phyloP scores from a whole-genome alignment of 2,113 vertebrate genomes.

The Antigone vipio region DNA sequence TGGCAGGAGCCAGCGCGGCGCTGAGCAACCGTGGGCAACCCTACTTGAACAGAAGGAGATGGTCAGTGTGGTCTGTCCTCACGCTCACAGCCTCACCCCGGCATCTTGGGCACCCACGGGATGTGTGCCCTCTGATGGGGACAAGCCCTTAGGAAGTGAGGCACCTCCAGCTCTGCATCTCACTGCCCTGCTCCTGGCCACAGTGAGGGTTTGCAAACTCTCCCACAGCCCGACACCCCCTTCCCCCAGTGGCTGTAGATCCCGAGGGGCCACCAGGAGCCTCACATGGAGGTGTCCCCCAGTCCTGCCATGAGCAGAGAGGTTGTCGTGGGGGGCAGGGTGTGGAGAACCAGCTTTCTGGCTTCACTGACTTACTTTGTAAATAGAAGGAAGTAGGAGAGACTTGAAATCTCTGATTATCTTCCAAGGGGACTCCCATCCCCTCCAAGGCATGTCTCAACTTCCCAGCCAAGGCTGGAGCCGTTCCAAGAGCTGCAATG shows the following conservation, averaged over 20 bases:
- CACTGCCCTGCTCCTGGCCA: neutral
- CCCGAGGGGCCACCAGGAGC: neutral
- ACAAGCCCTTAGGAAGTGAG: neutral
- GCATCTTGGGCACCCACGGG: too few species aligned
- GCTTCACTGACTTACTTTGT: neutral
- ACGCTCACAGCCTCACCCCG: neutral
- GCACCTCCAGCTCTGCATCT: neutral
- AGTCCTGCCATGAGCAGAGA: neutral
- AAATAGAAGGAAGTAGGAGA: slow-evolving; percentile 60
- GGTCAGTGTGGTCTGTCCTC: neutral
- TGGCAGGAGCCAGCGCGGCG: neutral
- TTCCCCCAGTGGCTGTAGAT: neutral
- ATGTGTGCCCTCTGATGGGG: neutral
- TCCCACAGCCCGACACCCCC: neutral
- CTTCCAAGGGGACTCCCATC: slow-evolving; percentile 65
- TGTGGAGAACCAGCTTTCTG: neutral
- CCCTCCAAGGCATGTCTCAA: slow-evolving; percentile 53
- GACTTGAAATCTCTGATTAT: slow-evolving; percentile 13
- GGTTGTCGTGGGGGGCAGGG: neutral
- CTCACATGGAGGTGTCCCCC: neutral
- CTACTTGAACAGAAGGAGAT: neutral
- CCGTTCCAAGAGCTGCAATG: neutral
- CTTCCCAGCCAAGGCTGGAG: slow-evolving; percentile 44
- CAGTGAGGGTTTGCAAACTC: neutral
- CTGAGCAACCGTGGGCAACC: neutral